phyloP scores from a whole-genome alignment of 2,797 vertebrate genomes.

The Danionella dracula region DNA sequence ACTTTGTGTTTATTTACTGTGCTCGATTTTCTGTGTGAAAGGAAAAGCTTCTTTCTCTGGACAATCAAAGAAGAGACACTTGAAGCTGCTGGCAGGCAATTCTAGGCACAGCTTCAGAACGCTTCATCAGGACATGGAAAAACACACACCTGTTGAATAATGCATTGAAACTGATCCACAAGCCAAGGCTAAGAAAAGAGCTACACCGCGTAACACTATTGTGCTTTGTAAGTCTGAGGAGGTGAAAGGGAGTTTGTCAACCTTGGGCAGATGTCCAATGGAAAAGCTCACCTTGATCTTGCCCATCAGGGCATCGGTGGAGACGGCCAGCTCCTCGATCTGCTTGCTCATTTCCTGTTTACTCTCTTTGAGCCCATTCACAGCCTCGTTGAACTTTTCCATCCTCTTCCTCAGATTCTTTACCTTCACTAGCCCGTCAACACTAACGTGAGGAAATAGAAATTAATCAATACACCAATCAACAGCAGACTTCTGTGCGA shows the following conservation, averaged over 20 bases:
- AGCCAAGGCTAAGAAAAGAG: conserved; percentile 5
- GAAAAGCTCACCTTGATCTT: conserved; percentile 84
- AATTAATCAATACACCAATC: no score
- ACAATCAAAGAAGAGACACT: background rate
- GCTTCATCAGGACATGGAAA: conserved; percentile 23
- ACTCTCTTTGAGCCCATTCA: conserved; percentile 87
- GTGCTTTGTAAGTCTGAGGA: conserved; percentile 6
- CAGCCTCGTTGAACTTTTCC: conserved; percentile 85
- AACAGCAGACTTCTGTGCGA: no score
- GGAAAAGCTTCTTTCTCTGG: background rate
- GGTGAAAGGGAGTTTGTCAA: conserved; percentile 18
- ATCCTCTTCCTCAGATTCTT: conserved; percentile 82
- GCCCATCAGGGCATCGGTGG: conserved; percentile 77
- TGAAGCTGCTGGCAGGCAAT: background rate
- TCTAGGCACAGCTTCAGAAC: conserved; percentile 14
- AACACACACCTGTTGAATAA: conserved; percentile 19
- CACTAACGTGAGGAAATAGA: conserved; percentile 62
- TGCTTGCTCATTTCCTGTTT: conserved; percentile 88
- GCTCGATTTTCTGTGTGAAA: background rate
- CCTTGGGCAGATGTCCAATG: background rate
- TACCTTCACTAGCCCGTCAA: conserved; percentile 90
- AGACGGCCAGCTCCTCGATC: conserved; percentile 78
- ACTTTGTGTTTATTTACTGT: conserved; percentile 9
- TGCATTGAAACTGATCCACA: conserved; percentile 28
- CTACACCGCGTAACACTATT: conserved; percentile 15